phyloP scores from a whole-genome alignment of 2,888 invertebrate species.

The Nezara viridula region DNA sequence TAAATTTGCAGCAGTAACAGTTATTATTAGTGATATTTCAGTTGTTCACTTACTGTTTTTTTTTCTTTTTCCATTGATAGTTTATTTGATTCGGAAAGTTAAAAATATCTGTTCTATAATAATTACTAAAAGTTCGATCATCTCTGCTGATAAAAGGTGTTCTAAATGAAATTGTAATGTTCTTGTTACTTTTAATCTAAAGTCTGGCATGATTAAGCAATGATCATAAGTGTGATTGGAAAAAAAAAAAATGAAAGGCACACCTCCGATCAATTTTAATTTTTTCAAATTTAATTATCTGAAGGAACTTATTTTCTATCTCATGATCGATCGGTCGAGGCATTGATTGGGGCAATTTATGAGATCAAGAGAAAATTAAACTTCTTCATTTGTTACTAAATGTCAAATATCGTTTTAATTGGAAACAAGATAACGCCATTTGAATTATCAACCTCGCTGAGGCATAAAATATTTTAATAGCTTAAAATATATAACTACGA shows the following conservation, averaged over 20 bases:
- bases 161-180: too few relatives aligned
- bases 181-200: not conserved
- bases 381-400: slow-evolving; percentile 8
- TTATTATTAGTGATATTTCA: too few relatives aligned
- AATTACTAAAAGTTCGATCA: too few relatives aligned
- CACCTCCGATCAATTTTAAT: not conserved
- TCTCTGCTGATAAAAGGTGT: too few relatives aligned
- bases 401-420: slow-evolving; percentile 45
- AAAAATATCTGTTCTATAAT: too few relatives aligned
- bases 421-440: not conserved
- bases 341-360: not conserved
- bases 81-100: too few relatives aligned
- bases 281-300: slow-evolving; percentile 2
- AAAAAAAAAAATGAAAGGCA: not conserved
- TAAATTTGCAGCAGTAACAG: too few relatives aligned
- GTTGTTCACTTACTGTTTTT: too few relatives aligned
- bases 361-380: slow-evolving; percentile 24
- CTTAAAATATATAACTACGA: not conserved
- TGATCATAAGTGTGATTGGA: not conserved
- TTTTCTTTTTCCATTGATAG: too few relatives aligned
- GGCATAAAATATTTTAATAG: not conserved
- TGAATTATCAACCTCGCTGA: not conserved
- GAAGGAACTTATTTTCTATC: not conserved
- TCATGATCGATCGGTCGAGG: not conserved
- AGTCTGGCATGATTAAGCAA: not conserved